Conservation (phyloP, 2,113 vertebrate species). For the Callithrix jacchus region DNA sequence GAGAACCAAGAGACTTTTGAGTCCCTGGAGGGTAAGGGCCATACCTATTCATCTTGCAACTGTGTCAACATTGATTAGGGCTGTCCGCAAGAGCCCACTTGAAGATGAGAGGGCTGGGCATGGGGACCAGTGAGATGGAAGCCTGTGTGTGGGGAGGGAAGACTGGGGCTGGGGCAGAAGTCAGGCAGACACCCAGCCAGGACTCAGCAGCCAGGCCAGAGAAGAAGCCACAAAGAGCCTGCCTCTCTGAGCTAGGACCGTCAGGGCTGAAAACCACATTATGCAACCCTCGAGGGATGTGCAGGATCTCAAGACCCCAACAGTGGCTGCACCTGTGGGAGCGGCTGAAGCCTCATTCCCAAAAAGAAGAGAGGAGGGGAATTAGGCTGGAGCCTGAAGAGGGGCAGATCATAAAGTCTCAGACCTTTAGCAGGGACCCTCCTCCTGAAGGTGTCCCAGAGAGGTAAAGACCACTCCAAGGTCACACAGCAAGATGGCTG, state of each 20-base stretch:
- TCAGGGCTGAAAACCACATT: neutral
- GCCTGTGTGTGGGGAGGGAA: neutral
- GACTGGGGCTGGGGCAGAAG: neutral
- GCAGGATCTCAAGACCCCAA: neutral
- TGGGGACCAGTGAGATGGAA: neutral
- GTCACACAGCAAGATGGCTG: slow-evolving; percentile 20
- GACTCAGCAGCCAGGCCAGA: neutral
- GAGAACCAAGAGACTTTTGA: neutral
- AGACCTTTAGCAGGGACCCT: neutral
- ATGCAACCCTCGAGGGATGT: neutral
- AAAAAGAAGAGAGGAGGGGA: neutral
- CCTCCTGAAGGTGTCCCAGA: neutral
- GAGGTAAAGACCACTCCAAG: slow-evolving; percentile 45
- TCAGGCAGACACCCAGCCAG: neutral
- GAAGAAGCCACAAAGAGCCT: neutral
- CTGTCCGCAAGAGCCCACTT: neutral
- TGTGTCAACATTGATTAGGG: fast-evolving
- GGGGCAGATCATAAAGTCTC: neutral
- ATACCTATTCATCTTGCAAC: neutral
- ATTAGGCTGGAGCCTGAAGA: neutral
- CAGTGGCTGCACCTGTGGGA: neutral
- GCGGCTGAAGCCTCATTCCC: neutral
- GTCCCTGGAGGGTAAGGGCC: neutral
- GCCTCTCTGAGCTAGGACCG: neutral
- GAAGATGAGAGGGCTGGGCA: neutral